Conservation (phyloP, 2,797 vertebrate species). For the Pteronotus mesoamericanus region DNA sequence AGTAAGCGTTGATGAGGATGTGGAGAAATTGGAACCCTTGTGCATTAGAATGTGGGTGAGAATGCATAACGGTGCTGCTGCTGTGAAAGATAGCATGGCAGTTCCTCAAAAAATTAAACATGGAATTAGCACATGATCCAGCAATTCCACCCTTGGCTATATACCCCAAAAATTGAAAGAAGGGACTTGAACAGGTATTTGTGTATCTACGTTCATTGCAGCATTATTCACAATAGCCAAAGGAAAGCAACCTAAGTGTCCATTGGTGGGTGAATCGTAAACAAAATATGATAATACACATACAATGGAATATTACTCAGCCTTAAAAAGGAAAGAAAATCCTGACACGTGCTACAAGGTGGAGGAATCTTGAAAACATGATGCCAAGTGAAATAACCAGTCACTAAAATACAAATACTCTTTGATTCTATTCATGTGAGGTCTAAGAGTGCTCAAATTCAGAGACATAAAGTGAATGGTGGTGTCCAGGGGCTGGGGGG, state of each 20-base stretch:
- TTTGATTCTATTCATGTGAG: not conserved
- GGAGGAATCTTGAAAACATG: not conserved
- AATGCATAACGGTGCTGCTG: not conserved
- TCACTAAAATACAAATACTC: not conserved
- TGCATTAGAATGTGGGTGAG: not conserved
- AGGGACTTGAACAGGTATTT: not conserved
- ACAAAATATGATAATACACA: not conserved
- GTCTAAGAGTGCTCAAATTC: not conserved
- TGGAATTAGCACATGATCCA: not conserved
- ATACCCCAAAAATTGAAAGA: not conserved
- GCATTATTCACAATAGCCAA: not conserved
- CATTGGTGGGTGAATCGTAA: too few relatives aligned
- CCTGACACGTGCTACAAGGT: not conserved
- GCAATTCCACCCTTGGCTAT: not conserved
- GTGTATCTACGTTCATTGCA: not conserved
- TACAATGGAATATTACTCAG: not conserved
- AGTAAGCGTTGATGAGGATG: not conserved
- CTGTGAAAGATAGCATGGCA: not conserved
- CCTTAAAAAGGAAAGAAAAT: not conserved
- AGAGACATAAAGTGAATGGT: not conserved
- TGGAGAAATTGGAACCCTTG: not conserved
- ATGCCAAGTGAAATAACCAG: not conserved
- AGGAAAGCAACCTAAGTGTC: not conserved
- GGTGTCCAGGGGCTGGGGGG: not conserved
- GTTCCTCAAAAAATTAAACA: not conserved